Conservation (phyloP, 2,113 vertebrate species). For the Xenotilapia longispinis region DNA sequence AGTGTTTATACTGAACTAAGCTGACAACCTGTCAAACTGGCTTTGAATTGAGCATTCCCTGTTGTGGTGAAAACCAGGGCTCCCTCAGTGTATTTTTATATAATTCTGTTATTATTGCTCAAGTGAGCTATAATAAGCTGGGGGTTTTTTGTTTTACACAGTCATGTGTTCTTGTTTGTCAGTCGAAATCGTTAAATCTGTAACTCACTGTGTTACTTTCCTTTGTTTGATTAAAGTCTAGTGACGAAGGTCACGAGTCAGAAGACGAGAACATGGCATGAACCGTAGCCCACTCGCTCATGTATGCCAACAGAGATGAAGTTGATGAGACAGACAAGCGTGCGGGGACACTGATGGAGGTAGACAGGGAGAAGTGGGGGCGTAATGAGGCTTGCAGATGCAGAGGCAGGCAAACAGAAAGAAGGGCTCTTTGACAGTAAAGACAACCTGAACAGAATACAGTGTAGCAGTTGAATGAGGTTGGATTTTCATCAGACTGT, state of each 20-base stretch:
- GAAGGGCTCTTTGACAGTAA: neutral
- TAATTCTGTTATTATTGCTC: neutral
- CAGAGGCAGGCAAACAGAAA: neutral
- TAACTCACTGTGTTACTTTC: neutral
- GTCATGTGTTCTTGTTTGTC: neutral
- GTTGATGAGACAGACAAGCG: neutral
- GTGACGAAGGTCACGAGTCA: conserved; percentile 5
- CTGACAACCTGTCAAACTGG: neutral
- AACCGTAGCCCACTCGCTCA: conserved; percentile 3
- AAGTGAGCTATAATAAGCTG: neutral
- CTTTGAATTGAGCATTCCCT: neutral
- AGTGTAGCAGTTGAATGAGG: neutral
- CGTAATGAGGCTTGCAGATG: neutral
- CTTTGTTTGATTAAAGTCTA: neutral
- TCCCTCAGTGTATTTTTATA: neutral
- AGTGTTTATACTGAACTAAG: neutral
- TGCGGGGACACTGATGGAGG: conserved; percentile 9
- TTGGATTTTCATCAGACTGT: conserved; percentile 18
- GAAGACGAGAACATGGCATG: neutral
- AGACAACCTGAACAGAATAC: neutral
- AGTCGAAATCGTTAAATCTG: neutral
- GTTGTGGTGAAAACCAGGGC: neutral
- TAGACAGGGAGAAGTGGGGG: conserved; percentile 17
- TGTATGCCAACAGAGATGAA: neutral
- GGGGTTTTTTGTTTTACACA: neutral